phyloP scores from a whole-genome alignment of 1,140 invertebrate genomes.

The Leptoteleia sp. region DNA sequence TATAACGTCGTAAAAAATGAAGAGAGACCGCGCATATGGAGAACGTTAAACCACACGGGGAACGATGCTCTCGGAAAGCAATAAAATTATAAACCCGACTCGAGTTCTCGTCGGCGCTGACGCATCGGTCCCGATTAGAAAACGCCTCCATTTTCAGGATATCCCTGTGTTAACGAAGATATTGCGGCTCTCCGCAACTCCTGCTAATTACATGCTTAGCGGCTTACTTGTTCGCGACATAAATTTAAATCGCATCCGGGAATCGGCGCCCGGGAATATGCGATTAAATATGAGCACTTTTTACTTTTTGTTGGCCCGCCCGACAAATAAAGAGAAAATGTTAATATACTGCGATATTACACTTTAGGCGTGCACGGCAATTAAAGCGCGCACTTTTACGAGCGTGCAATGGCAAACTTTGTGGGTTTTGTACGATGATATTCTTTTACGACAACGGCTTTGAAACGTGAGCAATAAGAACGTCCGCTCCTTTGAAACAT shows the following conservation, averaged over 20 bases:
- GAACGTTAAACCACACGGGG: slow-evolving; percentile 30
- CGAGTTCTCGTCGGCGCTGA: slow-evolving; percentile 61
- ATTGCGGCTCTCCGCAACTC: slow-evolving; percentile 37
- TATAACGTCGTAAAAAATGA: slow-evolving; percentile 70
- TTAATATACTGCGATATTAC: slow-evolving; percentile 55
- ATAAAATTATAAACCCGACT: slow-evolving; percentile 74
- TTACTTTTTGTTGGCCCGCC: slow-evolving; percentile 7
- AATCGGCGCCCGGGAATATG: slow-evolving; percentile 20
- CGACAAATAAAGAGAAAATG: slow-evolving; percentile 14
- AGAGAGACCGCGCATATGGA: slow-evolving; percentile 20
- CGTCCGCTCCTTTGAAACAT: slow-evolving; percentile 20
- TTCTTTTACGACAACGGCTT: slow-evolving; percentile 39
- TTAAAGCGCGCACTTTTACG: slow-evolving; percentile 57
- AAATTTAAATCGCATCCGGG: slow-evolving; percentile 49
- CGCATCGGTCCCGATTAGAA: slow-evolving; percentile 69
- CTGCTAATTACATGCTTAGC: slow-evolving; percentile 62
- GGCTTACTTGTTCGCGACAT: slow-evolving; percentile 35
- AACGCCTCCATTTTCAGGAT: slow-evolving; percentile 59
- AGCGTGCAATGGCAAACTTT: slow-evolving; percentile 33
- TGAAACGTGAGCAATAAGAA: slow-evolving; percentile 16
- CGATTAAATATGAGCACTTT: slow-evolving; percentile 8
- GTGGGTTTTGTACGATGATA: slow-evolving; percentile 38
- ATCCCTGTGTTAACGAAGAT: slow-evolving; percentile 39
- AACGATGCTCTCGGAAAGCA: slow-evolving; percentile 54
- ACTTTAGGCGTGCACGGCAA: slow-evolving; percentile 50